Evolutionary conservation across 1,140 invertebrate species (phyloP).

Genomic region (Branchinecta lindahli): DNA sequence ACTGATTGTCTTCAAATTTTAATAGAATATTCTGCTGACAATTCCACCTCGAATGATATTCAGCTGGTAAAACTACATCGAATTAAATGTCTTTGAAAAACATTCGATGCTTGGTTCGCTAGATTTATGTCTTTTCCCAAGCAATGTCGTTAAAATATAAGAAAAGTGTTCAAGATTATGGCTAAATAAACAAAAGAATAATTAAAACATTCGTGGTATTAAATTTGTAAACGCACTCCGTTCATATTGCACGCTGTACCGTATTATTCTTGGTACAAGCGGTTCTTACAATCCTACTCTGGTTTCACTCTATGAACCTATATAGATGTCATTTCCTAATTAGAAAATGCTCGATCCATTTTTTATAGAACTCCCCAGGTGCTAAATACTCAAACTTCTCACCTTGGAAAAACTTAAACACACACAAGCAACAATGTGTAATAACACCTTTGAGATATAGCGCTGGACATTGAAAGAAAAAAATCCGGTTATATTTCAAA

Average conservation of each 20-base stretch:
- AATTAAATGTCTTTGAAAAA: background rate
- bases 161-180: no score
- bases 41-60: no score
- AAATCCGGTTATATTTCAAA: no score
- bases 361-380: background rate
- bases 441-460: no score
- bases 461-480: no score
- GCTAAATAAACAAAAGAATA: background rate
- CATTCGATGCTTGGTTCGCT: background rate
- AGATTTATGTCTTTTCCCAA: background rate
- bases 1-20: background rate
- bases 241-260: background rate
- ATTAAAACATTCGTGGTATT: background rate
- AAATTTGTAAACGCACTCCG: background rate
- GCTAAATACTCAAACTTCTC: background rate
- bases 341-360: background rate
- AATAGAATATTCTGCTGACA: no score
- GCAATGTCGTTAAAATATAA: background rate
- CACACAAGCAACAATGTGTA: no score
- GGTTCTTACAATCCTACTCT: background rate
- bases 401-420: background rate
- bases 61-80: background rate
- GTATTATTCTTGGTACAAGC: background rate
- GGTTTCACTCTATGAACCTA: constrained; percentile 8
- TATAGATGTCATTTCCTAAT: constrained; percentile 7